Conservation (phyloP, 2,888 invertebrate species). For the Pilophorus perplexus region DNA sequence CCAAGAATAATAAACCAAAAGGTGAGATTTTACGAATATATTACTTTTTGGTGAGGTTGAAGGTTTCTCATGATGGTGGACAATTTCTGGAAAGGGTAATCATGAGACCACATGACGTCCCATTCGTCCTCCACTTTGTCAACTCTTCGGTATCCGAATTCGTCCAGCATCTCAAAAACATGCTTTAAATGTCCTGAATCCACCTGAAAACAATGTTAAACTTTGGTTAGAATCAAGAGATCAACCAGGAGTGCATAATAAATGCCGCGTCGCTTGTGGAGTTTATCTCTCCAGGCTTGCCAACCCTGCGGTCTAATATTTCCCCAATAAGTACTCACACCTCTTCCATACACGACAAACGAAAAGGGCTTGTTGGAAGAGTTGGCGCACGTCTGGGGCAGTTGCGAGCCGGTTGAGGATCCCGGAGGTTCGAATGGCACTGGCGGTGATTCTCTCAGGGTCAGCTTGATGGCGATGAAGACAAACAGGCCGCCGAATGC, state of each 20-base stretch:
- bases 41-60: conserved; percentile 66
- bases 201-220: conserved; percentile 50
- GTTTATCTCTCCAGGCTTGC: not conserved
- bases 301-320: no score
- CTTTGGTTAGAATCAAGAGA: no score
- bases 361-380: no score
- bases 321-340: conserved; percentile 1
- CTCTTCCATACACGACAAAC: conserved; percentile 8
- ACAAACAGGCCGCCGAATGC: not conserved
- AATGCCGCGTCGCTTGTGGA: not conserved
- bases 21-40: no score
- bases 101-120: conserved; percentile 91
- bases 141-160: conserved; percentile 68
- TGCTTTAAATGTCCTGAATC: conserved; percentile 73
- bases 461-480: not conserved
- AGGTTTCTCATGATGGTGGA: conserved; percentile 60
- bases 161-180: conserved; percentile 72
- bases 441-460: not conserved
- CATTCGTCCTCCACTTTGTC: conserved; percentile 62
- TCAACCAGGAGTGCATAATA: not conserved
- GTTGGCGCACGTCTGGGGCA: no score
- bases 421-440: not conserved
- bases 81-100: conserved; percentile 76
- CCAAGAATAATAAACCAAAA: no score
- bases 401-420: not conserved